Evolutionary conservation across 2,797 vertebrate genomes (phyloP).

Genomic region (Brachyrhaphis roseni): DNA sequence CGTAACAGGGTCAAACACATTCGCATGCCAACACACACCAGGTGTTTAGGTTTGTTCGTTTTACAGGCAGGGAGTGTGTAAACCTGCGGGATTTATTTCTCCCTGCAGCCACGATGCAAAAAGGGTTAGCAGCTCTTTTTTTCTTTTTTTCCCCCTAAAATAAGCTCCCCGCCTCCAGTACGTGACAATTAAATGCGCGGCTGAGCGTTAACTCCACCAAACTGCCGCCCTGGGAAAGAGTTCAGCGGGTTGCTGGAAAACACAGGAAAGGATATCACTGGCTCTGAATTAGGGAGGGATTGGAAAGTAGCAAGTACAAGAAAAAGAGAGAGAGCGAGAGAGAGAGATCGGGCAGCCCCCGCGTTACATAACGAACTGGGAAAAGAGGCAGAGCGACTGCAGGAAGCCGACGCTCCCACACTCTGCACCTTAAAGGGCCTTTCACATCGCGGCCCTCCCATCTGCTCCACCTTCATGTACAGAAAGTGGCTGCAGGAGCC

Average conservation of each 20-base stretch:
- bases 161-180: constrained; percentile 52
- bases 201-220: constrained; percentile 21
- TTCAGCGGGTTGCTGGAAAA: constrained; percentile 77
- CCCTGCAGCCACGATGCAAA: constrained; percentile 42
- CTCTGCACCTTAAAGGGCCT: constrained; percentile 59
- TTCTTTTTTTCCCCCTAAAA: constrained; percentile 28
- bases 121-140: constrained; percentile 41
- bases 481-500: constrained; percentile 40
- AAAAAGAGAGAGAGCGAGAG: no score
- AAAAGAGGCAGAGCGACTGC: constrained; percentile 49
- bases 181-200: constrained; percentile 37
- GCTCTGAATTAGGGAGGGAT: constrained; percentile 67
- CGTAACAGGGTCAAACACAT: neutral
- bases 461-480: constrained; percentile 23
- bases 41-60: constrained; percentile 6
- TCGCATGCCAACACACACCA: constrained; percentile 2
- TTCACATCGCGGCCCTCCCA: constrained; percentile 59
- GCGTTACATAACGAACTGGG: constrained; percentile 67
- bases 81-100: constrained; percentile 16
- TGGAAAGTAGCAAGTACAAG: constrained; percentile 6
- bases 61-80: constrained; percentile 4
- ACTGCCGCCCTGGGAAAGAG: constrained; percentile 71
- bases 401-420: constrained; percentile 48
- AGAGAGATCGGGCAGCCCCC: constrained; percentile 46
- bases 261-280: constrained; percentile 77